phyloP scores from a whole-genome alignment of 2,113 vertebrate species.

The Gavialis gangeticus region DNA sequence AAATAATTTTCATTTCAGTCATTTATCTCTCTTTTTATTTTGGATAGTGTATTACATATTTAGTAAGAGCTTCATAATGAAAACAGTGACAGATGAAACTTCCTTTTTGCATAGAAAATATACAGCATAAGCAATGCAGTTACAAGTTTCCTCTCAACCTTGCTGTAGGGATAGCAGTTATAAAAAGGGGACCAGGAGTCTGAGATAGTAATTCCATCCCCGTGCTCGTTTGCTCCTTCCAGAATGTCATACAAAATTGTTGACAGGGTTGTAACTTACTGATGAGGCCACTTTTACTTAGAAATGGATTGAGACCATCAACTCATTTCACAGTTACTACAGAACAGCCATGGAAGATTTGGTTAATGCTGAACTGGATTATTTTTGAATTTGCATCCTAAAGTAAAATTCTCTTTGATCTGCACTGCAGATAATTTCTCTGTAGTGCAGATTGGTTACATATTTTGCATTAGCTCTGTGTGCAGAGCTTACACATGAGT shows the following conservation, averaged over 20 bases:
- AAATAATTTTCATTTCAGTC: neutral
- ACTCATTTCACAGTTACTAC: neutral
- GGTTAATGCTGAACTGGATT: neutral
- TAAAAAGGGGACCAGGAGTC: fast-evolving
- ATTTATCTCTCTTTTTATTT: neutral
- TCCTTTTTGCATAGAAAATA: neutral
- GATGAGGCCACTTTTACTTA: neutral
- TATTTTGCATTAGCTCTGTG: fast-evolving
- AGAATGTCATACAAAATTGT: fast-evolving
- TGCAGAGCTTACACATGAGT: neutral
- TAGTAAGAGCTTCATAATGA: neutral
- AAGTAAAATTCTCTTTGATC: neutral
- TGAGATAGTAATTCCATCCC: fast-evolving
- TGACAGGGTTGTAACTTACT: neutral
- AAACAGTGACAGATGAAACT: neutral
- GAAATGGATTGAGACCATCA: neutral
- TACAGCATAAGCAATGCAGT: neutral
- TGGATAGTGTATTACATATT: neutral
- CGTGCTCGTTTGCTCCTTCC: fast-evolving
- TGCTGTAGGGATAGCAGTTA: neutral
- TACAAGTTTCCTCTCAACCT: neutral
- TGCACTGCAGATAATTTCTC: neutral
- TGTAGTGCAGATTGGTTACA: neutral
- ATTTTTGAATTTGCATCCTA: neutral
- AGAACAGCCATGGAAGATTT: neutral